These are phyloP conservation scores for Tetraodon nigroviridis DNA, from an alignment of 2,113 vertebrate genomes.

Conservation along the genomic window DNA sequence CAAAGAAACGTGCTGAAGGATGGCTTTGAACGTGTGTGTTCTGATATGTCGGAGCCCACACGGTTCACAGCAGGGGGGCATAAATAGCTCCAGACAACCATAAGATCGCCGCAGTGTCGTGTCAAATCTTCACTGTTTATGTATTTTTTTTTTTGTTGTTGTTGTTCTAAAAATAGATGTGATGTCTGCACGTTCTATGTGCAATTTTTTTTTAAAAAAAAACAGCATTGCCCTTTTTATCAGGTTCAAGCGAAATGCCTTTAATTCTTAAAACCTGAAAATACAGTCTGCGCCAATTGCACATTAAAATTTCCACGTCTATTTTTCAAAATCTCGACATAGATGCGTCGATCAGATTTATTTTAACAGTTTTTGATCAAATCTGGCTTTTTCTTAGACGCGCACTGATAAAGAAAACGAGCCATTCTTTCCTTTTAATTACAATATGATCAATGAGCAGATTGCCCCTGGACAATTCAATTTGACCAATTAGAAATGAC, in stretches of 20 bases:
- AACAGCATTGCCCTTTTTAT: too few relatives aligned
- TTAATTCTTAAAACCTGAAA: neutral
- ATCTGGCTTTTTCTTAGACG: constrained; percentile 38
- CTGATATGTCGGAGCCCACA: constrained; percentile 19
- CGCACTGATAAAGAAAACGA: constrained; percentile 17
- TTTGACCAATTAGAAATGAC: constrained; percentile 47
- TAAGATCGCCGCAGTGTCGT: constrained; percentile 30
- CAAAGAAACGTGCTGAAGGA: constrained; percentile 72
- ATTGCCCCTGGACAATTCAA: constrained; percentile 52
- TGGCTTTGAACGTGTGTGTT: constrained; percentile 43
- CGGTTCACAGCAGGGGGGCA: constrained; percentile 52
- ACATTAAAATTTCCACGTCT: neutral
- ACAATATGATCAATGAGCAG: constrained; percentile 45
- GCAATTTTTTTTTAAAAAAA: too few relatives aligned
- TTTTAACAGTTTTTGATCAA: constrained; percentile 31
- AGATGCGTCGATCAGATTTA: constrained; percentile 10
- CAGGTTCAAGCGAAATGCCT: neutral
- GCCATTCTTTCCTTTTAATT: constrained; percentile 39
- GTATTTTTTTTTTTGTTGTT: constrained; percentile 29
- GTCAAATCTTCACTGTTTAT: constrained; percentile 50
- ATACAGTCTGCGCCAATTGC: neutral
- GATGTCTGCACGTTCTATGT: neutral
- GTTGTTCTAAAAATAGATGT: too few relatives aligned
- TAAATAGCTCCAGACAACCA: constrained; percentile 53
- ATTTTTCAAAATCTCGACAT: neutral